Base-by-base conservation (phyloP, 2,888 invertebrate species). In the Rhingia campestris region DNA sequence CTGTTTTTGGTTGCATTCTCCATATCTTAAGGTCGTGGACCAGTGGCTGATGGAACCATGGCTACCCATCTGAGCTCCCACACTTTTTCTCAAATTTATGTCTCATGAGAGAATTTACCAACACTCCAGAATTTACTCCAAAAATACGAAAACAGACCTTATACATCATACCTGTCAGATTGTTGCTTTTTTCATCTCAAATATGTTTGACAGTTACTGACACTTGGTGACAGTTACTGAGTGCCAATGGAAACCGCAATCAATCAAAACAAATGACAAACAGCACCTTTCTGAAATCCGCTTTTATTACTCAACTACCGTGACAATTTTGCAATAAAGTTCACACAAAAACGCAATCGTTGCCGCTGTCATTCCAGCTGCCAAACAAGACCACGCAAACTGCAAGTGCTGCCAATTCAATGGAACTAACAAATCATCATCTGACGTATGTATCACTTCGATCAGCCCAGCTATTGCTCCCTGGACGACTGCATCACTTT, bases 321-420 rank as follows among this genome's bases (percentile, higher is more conserved):
- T 12, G 43, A 12, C n/a, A 12, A 6, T 12, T 1, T 7, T 47
- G 7, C 0, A 14, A 22, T 7, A 22, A 22, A 14, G 6, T 66
- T 81, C 81, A 30, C 45, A 0, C 0, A 54, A 0, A 12, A 81
- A 77, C 4, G 39, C 49, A 0, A 77, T 0, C 0, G n/a, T 3
- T 12, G 81, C 33, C 41, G 59, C 6, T 7, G 4, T 22, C 7
- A 54, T 37, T 6, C 81, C 81, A 61, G 9, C 3, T 0, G 9
- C 2, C 22, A 76, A 47, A n/a, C 70, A 72, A 54, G 3, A 3
- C 76, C 76, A 81, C 7, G 54, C 72, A 54, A 72, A 81, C 0
- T 0, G 22, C 22, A 81, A 49, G 4, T 54, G 37, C 9, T 32
- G 4, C 37, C 54, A 4, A 0, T 45, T 56, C 54, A 64, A 47